Evolutionary conservation across 2,113 vertebrate species (phyloP).

Genomic region (Okapia johnstoni): DNA sequence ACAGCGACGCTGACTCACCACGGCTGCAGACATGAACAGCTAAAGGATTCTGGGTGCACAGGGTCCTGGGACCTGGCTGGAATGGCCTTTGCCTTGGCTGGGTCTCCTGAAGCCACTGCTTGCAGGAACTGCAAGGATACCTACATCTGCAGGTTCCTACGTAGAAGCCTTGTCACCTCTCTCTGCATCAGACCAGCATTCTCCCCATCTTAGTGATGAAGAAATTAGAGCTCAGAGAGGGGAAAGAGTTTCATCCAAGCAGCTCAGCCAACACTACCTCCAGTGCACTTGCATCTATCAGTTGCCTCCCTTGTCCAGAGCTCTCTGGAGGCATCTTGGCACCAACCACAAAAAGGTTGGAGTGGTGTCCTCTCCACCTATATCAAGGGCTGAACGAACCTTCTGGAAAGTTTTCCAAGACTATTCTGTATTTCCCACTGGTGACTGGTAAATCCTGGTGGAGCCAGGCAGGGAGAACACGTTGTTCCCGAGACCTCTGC

Average conservation of each 20-base stretch:
- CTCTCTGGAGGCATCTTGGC: background rate
- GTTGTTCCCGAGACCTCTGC: background rate
- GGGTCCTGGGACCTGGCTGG: background rate
- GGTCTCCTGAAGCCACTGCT: background rate
- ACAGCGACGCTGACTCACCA: background rate
- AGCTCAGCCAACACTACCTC: background rate
- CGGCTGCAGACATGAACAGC: background rate
- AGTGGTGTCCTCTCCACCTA: background rate
- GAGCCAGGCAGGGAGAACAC: background rate
- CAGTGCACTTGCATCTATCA: background rate
- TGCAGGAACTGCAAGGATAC: background rate
- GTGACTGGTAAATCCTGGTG: background rate
- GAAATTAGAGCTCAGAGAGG: slow-evolving; percentile 21
- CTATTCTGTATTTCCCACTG: background rate
- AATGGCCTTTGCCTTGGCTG: background rate
- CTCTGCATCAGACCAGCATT: background rate
- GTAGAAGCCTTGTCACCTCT: background rate
- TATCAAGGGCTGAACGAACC: background rate
- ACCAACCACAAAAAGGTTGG: background rate
- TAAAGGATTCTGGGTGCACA: background rate
- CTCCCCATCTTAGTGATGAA: background rate
- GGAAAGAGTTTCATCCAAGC: background rate
- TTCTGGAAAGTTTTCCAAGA: slow-evolving; percentile 35
- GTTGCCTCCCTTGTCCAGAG: background rate
- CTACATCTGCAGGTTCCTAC: background rate